Evolutionary conservation across 2,888 invertebrate genomes (phyloP).

Genomic region (Caenorhabditis sulstoni): DNA sequence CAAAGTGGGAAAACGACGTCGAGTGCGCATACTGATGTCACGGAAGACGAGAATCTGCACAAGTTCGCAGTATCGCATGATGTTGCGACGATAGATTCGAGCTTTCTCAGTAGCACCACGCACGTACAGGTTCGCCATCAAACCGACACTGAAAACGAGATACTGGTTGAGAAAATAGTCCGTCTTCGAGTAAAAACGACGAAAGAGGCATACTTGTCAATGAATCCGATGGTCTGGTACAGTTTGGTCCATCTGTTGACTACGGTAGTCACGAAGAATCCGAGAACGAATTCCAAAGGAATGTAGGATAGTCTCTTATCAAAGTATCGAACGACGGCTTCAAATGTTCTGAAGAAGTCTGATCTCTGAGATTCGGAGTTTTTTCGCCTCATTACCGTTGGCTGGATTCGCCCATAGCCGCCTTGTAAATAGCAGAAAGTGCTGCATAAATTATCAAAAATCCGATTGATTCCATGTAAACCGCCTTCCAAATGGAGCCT

Average conservation of each 20-base stretch:
- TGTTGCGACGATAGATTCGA: conserved; percentile 64
- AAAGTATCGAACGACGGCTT: conserved; percentile 64
- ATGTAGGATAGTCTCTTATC: conserved; percentile 63
- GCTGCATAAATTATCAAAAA: conserved; percentile 62
- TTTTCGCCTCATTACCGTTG: conserved; percentile 54
- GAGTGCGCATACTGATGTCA: conserved; percentile 67
- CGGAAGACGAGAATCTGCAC: conserved; percentile 70
- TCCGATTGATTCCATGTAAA: conserved; percentile 65
- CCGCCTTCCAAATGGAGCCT: conserved; percentile 70
- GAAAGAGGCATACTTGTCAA: conserved; percentile 65
- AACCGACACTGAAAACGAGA: conserved; percentile 65
- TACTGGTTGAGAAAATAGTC: no score
- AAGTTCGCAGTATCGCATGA: conserved; percentile 66
- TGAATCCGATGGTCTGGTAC: conserved; percentile 71
- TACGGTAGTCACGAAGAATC: conserved; percentile 69
- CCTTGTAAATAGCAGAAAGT: conserved; percentile 65
- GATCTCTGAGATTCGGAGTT: not conserved
- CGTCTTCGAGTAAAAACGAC: not conserved
- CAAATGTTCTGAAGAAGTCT: conserved; percentile 60
- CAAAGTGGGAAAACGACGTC: conserved; percentile 67
- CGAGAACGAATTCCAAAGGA: conserved; percentile 68
- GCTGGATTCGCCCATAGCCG: conserved; percentile 56
- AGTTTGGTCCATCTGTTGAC: conserved; percentile 69
- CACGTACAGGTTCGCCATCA: conserved; percentile 68
- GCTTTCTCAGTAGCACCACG: conserved; percentile 67